Evolutionary conservation across 2,888 invertebrate genomes (phyloP).

Genomic region (Branchipolynoe longqiensis): DNA sequence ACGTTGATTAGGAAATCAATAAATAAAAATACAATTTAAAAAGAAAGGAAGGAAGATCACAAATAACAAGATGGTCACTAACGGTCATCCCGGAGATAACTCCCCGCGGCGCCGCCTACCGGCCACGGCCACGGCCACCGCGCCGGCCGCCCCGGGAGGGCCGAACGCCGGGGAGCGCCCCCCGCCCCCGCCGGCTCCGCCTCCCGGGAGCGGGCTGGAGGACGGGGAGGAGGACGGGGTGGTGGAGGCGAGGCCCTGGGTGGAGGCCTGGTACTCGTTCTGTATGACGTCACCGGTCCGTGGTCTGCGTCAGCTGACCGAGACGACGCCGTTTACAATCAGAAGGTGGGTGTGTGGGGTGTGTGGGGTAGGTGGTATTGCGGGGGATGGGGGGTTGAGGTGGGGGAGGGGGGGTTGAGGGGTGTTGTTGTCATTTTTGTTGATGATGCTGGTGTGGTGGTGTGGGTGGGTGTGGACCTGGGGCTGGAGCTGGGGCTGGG

Average conservation of each 20-base stretch:
- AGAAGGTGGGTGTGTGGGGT: conserved; percentile 31
- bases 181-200: background rate
- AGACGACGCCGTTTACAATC: conserved; percentile 46
- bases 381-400: background rate
- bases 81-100: background rate
- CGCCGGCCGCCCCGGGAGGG: background rate
- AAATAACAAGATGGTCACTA: conserved; percentile 18
- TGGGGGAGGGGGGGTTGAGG: background rate
- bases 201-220: conserved; percentile 11
- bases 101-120: conserved; percentile 11
- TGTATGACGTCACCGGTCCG: conserved; percentile 19
- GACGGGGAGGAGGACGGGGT: conserved; percentile 25
- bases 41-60: too few relatives aligned
- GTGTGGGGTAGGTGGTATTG: background rate
- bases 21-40: too few relatives aligned
- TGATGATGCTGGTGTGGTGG: too few relatives aligned
- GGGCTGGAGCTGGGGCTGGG: conserved; percentile 7
- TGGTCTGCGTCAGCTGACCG: conserved; percentile 35
- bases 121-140: background rate
- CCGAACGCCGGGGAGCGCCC: background rate
- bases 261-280: conserved; percentile 42
- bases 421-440: background rate
- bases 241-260: conserved; percentile 41
- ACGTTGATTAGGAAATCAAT: too few relatives aligned
- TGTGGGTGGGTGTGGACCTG: background rate